These are phyloP conservation scores for Vultur gryphus DNA, from an alignment of 2,797 vertebrate genomes.

Conservation along the genomic window DNA sequence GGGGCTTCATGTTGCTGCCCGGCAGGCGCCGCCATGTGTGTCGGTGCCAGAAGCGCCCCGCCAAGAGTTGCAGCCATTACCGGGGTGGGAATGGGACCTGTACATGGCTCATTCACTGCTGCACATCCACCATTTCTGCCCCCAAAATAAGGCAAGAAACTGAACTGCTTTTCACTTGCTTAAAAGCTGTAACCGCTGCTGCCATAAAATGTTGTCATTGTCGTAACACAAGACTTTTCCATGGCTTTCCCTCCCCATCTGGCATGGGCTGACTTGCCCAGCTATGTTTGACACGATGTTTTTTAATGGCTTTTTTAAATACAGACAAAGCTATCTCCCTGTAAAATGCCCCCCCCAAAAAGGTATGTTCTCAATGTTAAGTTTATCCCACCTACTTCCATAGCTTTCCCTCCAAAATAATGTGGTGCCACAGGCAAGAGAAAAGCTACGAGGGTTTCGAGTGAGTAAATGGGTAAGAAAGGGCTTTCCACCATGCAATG, in stretches of 20 bases:
- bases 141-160: background rate
- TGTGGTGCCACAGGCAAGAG: background rate
- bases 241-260: background rate
- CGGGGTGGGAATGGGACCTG: background rate
- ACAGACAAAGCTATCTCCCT: background rate
- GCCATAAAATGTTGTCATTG: background rate
- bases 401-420: background rate
- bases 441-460: background rate
- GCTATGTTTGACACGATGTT: background rate
- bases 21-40: fast-evolving
- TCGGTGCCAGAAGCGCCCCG: background rate
- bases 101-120: background rate
- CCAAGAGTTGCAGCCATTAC: background rate
- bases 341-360: background rate
- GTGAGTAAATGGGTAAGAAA: background rate
- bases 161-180: background rate
- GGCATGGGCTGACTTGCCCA: background rate
- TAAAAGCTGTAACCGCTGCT: background rate
- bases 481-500: fast-evolving
- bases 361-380: fast-evolving
- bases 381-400: background rate
- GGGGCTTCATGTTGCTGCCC: background rate
- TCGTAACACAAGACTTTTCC: fast-evolving
- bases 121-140: background rate
- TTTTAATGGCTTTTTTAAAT: background rate